A percentile compares a stretch with the other conserved stretches of the same genome.
phyloP scores from a whole-genome alignment of 2,888 invertebrate species.

The Isotomurus palustris region DNA sequence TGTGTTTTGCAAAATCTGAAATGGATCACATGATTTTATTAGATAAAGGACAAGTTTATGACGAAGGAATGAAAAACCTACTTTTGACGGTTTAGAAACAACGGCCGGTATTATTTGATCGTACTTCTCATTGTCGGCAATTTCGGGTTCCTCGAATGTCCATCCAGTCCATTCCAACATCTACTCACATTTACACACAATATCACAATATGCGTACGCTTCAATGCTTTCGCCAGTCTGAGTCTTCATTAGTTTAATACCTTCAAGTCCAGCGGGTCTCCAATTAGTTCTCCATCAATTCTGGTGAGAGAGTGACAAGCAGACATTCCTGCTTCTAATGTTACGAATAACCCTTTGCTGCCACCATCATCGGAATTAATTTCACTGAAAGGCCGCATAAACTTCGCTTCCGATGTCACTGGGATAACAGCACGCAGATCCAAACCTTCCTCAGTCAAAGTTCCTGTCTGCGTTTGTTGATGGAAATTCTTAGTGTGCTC shows the following conservation, averaged over 20 bases:
- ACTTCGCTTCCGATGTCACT: slow-evolving; percentile 45
- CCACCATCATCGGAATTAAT: slow-evolving; percentile 20
- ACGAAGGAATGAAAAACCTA: too few relatives aligned
- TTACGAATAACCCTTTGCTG: too few relatives aligned
- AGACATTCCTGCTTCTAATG: slow-evolving; percentile 67
- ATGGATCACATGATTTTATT: too few relatives aligned
- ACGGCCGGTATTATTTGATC: slow-evolving; percentile 82
- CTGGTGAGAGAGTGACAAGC: slow-evolving; percentile 89
- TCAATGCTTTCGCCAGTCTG: too few relatives aligned
- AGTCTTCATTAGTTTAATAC: too few relatives aligned
- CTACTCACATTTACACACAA: too few relatives aligned
- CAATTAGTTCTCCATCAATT: slow-evolving; percentile 72
- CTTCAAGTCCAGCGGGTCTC: slow-evolving; percentile 92
- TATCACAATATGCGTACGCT: too few relatives aligned
- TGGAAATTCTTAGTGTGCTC: too few relatives aligned
- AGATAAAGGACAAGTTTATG: too few relatives aligned
- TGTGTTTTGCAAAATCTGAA: too few relatives aligned
- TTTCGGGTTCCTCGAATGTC: slow-evolving; percentile 79
- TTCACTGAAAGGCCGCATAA: too few relatives aligned
- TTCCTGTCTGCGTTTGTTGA: slow-evolving; percentile 95
- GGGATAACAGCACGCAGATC: slow-evolving; percentile 92
- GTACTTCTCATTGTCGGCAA: slow-evolving; percentile 76
- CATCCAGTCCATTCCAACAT: slow-evolving; percentile 96
- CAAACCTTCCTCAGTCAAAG: slow-evolving; percentile 89
- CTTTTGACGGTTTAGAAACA: too few relatives aligned